Conservation (phyloP, 1,140 invertebrate genomes). For the Frieseomelitta varia region DNA sequence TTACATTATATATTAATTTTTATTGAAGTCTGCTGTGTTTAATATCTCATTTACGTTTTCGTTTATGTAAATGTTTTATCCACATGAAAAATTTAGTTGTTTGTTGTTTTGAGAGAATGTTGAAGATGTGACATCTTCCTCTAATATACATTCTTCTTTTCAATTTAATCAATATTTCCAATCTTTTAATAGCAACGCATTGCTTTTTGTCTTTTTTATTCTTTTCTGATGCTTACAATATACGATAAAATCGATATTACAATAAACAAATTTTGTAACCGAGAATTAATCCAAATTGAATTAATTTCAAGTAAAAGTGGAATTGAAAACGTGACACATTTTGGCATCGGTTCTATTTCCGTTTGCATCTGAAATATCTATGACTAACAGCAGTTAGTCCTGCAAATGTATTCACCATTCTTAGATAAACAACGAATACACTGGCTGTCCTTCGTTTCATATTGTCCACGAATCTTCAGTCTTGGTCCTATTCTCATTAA, state of each 20-base stretch:
- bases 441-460: conserved; percentile 1
- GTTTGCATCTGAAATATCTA: conserved; percentile 32
- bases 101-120: no score
- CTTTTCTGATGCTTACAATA: not conserved
- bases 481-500: not conserved
- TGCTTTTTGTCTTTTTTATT: not conserved
- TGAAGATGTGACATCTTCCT: not conserved
- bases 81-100: not conserved
- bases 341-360: conserved; percentile 24
- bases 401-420: conserved; percentile 12
- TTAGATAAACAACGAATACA: not conserved
- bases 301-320: not conserved
- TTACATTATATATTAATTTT: not conserved
- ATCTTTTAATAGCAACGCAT: not conserved
- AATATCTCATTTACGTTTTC: not conserved
- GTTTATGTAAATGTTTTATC: not conserved
- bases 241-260: not conserved
- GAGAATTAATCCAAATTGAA: not conserved
- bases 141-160: no score
- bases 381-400: conserved; percentile 26
- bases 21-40: not conserved
- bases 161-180: no score
- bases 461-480: not conserved
- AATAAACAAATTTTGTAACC: no score
- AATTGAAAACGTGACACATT: conserved; percentile 3